These are phyloP conservation scores for Equus przewalskii DNA, from an alignment of 2,113 vertebrate genomes.

Conservation along the genomic window DNA sequence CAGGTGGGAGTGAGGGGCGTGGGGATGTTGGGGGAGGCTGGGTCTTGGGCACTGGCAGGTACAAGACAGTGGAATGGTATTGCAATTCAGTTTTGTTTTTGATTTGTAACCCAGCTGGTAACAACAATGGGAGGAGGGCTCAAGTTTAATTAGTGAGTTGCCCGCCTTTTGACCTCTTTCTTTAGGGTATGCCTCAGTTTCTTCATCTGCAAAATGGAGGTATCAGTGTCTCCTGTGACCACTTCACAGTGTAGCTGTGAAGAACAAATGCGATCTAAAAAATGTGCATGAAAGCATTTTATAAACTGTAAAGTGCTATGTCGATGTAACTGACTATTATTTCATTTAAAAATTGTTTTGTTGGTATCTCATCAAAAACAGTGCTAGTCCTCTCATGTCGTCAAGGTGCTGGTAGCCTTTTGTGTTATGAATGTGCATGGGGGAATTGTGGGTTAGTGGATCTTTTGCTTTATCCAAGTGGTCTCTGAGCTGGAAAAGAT, in stretches of 20 bases:
- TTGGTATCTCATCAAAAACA: background rate
- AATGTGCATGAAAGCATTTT: constrained; percentile 45
- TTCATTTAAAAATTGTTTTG: constrained; percentile 55
- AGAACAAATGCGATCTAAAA: background rate
- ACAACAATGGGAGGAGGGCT: background rate
- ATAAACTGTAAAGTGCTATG: constrained; percentile 56
- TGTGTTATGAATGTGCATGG: background rate
- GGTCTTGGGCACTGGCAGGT: background rate
- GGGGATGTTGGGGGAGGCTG: background rate
- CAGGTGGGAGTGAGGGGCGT: no score
- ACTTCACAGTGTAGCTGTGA: background rate
- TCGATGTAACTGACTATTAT: constrained; percentile 43
- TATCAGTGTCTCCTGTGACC: background rate
- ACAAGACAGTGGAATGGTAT: accelerated
- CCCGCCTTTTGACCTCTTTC: background rate
- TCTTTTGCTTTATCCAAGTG: constrained; percentile 46
- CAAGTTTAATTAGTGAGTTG: background rate
- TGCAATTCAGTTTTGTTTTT: background rate
- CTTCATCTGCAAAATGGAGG: constrained; percentile 71
- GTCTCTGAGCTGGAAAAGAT: constrained; percentile 50
- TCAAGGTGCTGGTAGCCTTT: background rate
- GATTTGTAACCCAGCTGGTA: background rate
- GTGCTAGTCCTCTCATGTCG: background rate
- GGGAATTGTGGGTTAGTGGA: background rate
- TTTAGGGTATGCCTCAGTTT: constrained; percentile 77